A percentile compares a stretch with the other conserved stretches of the same genome.
Conservation (phyloP, 1,140 invertebrate genomes). For the Araneus ventricosus region DNA sequence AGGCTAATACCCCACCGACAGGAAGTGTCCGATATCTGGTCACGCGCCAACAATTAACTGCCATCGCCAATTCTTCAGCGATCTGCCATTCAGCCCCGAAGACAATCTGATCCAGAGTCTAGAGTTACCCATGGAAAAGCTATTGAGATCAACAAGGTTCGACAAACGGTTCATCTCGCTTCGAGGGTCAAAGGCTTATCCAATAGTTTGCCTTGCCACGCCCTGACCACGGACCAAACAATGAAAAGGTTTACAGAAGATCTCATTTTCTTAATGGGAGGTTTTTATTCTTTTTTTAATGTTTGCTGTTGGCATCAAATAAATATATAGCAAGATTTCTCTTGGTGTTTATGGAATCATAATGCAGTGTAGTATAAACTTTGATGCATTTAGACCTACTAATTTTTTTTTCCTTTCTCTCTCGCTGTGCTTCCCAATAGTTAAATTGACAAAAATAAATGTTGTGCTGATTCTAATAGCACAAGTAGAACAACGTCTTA, state of each 20-base stretch:
- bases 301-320: no score
- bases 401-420: no score
- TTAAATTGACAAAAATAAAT: no score
- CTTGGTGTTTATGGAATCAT: no score
- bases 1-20: no score
- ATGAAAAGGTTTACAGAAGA: neutral
- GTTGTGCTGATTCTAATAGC: no score
- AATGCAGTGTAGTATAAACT: no score
- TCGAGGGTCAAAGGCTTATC: neutral
- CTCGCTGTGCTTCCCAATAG: no score
- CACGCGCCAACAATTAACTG: constrained; percentile 8
- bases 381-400: no score
- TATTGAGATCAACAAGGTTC: neutral
- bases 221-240: neutral
- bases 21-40: neutral
- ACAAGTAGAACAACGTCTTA: no score
- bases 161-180: neutral
- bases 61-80: neutral
- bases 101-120: neutral
- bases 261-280: neutral
- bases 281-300: no score
- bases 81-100: neutral
- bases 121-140: neutral
- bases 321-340: no score
- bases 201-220: constrained; percentile 1